Evolutionary conservation across 2,113 vertebrate species (phyloP).

Genomic region (Lycaon pictus): DNA sequence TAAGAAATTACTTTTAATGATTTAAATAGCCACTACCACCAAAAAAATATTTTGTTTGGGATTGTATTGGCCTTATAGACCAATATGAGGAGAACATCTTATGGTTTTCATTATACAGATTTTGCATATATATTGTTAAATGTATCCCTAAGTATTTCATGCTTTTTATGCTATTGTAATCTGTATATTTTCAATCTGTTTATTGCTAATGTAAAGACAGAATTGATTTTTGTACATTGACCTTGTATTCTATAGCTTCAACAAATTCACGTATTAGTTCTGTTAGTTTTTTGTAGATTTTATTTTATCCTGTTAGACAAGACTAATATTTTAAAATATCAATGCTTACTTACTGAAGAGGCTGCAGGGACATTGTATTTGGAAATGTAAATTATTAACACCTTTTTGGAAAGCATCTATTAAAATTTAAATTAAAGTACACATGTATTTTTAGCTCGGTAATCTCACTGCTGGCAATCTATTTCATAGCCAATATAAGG

Average conservation of each 20-base stretch:
- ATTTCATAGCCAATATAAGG: not conserved
- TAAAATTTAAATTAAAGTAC: slow-evolving; percentile 11
- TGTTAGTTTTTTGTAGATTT: not conserved
- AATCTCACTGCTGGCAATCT: not conserved
- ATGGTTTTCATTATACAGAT: not conserved
- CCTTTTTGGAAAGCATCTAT: slow-evolving; percentile 18
- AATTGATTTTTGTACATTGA: slow-evolving; percentile 14
- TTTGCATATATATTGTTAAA: not conserved
- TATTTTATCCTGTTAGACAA: not conserved
- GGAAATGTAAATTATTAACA: not conserved
- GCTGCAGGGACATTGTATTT: not conserved
- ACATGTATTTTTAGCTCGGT: not conserved
- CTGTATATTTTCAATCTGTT: not conserved
- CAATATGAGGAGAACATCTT: not conserved
- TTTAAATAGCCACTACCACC: not conserved
- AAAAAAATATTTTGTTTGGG: not conserved
- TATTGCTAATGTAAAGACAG: not conserved
- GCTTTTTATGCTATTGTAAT: slow-evolving; percentile 25
- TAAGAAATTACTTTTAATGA: not conserved
- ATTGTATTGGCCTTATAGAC: not conserved
- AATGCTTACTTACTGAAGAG: not conserved
- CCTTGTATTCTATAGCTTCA: not conserved
- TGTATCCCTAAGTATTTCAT: not conserved
- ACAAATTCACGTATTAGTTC: not conserved
- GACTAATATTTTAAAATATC: slow-evolving; percentile 12